Evolutionary conservation across 2,888 invertebrate genomes (phyloP), one percentile per base, ranked within the genome.

Genomic region (Dynastes tityus): DNA sequence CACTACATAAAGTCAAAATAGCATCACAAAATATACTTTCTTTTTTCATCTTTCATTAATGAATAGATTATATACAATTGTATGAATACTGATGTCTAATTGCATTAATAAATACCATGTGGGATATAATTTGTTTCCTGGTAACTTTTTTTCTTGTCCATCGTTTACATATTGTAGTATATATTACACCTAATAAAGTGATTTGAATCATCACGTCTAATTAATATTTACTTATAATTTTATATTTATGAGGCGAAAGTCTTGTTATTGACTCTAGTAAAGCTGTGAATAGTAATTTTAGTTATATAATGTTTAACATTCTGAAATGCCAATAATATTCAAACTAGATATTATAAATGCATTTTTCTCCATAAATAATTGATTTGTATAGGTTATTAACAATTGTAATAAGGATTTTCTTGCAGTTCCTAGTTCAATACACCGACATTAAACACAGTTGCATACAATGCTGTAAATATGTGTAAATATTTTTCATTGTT

Each of bases 311-410:
- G 61, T 45, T 68, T 58, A 58, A 32, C 73, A 61, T 61, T 73
- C 73, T 58, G 37, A 73, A 73, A 58, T 61, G 73, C 32, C 73
- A 68, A 49, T 68, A 68, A 68, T 22, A 73, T 73, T 73, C 73
- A 73, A 73, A 61, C 37, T 40, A 61, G 73, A 45, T 73, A 53
- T 55, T 71, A 73, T 71, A 40, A 58, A 61, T 73, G 73, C 40
- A 63, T 49, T 74, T 74, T 74, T 74, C 45, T 22, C 22, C 11
- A 51, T 51, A 74, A 55, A 71, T 71, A 55, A 71, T 71, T 37
- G 55, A 55, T 37, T 40, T 61, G 13, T 37, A 13, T 13, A 37
- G 32, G n/a, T 49, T 61, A 74, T 61, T 74, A 45, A 74, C 27
- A 74, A 74, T 74, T 40, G 32, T 74, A 74, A 74, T 61, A 40